Conservation (phyloP, 2,888 invertebrate species). For the Tholera decimalis region DNA sequence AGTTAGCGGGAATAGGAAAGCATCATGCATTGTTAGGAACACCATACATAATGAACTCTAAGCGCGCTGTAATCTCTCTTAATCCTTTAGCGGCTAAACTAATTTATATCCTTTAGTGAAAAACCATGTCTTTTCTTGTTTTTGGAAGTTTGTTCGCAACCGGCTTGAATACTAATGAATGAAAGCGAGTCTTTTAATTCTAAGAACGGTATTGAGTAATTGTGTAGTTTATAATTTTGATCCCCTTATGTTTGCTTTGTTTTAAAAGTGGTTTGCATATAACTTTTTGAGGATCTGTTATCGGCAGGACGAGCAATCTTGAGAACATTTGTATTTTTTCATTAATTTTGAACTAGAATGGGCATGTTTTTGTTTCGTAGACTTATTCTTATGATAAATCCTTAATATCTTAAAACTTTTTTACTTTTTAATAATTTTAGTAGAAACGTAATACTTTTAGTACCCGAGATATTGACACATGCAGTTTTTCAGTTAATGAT, state of each 20-base stretch:
- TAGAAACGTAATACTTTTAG: too few relatives aligned
- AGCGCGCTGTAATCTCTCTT: constrained; percentile 47
- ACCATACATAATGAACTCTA: constrained; percentile 52
- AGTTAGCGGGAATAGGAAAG: constrained; percentile 54
- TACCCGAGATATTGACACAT: too few relatives aligned
- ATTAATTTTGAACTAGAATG: background rate
- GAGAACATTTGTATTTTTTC: background rate
- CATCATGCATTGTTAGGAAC: constrained; percentile 52
- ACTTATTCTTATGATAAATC: background rate
- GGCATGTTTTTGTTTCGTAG: background rate
- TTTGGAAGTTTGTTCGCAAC: constrained; percentile 34
- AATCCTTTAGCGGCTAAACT: constrained; percentile 52
- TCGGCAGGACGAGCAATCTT: background rate
- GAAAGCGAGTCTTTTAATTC: constrained; percentile 36
- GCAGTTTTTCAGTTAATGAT: too few relatives aligned
- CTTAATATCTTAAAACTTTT: background rate
- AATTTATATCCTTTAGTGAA: constrained; percentile 48
- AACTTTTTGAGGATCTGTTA: background rate
- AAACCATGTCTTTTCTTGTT: constrained; percentile 36
- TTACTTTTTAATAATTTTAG: background rate
- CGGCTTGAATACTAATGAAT: constrained; percentile 38
- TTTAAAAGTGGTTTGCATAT: constrained; percentile 6
- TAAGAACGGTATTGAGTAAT: constrained; percentile 22
- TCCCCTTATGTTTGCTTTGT: constrained; percentile 1
- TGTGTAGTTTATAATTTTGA: constrained; percentile 6